Percentiles rank a stretch among this genome's conserved stretches.
Evolutionary conservation across 2,888 invertebrate species (phyloP).

Genomic region (Dicyrtomina minuta): DNA sequence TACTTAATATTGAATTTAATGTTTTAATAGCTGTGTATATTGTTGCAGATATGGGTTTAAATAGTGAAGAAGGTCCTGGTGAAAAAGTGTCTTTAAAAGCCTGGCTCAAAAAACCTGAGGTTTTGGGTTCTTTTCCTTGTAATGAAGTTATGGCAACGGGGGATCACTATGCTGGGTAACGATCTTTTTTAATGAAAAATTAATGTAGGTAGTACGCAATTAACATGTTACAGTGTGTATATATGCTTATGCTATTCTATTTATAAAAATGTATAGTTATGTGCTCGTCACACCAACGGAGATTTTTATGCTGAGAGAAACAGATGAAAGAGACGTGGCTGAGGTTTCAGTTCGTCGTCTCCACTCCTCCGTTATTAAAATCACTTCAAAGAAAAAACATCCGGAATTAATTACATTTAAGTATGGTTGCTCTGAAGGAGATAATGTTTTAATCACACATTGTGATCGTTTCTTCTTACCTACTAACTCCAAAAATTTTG

Average conservation of each 20-base stretch:
- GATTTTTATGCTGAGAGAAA: constrained; percentile 75
- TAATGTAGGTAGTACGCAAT: too few relatives aligned
- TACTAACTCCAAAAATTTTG: constrained; percentile 49
- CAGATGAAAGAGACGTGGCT: constrained; percentile 62
- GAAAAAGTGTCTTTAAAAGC: constrained; percentile 78
- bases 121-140: constrained; percentile 84
- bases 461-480: constrained; percentile 51
- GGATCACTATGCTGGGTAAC: constrained; percentile 75
- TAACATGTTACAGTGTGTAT: too few relatives aligned
- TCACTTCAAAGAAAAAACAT: constrained; percentile 92
- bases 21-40: too few relatives aligned
- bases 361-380: constrained; percentile 89
- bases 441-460: constrained; percentile 49
- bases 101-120: constrained; percentile 79
- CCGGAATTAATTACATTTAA: constrained; percentile 97
- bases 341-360: constrained; percentile 83
- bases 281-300: constrained; percentile 83
- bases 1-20: too few relatives aligned
- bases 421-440: constrained; percentile 65
- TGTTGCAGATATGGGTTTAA: too few relatives aligned
- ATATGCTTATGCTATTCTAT: constrained; percentile 16
- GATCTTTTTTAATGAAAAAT: not conserved
- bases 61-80: constrained; percentile 64
- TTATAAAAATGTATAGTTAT: constrained; percentile 67
- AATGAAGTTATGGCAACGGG: constrained; percentile 89